Evolutionary conservation across 2,797 vertebrate species (phyloP), one percentile per base, ranked within the genome.

Genomic region (Clarias fuscus): DNA sequence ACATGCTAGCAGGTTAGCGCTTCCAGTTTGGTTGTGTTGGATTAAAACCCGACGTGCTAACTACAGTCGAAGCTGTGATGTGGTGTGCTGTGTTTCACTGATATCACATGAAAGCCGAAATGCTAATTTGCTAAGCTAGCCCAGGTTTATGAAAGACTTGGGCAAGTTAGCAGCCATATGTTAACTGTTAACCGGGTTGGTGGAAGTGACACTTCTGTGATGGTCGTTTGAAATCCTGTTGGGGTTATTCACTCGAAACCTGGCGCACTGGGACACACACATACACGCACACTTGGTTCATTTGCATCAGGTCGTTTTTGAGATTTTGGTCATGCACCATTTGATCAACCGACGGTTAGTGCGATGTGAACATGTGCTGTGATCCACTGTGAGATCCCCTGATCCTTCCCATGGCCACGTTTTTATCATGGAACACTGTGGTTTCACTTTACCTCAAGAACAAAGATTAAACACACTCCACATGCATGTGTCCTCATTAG

Each of bases 171-270:
- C 65, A 87, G 4, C 24, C 17, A 24, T 24, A 7, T 83, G 77
- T 48, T 70, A 56, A 68, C 3, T 64, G 40, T 22, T 30, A n/a
- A 40, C 13, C 40, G 33, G 24, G 76, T 78, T 73, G 37, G 58
- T 86, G 85, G 78, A 86, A 72, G 73, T 85, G 81, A 61, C 85
- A 86, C 64, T 17, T 70, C 20, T 13, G 22, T 73, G 59, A 27
- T 53, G 27, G 77, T 40, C n/a, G 68, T 14, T 67, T 80, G 20
- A 65, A 58, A n/a, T 64, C 7, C 7, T 43, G 13, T 18, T 37
- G 37, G n/a, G 78, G 61, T 80, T 80, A 64, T 80, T 64, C 7
- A 27, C 2, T 40, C 4, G 18, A 62, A 37, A 14, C 17, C 61
- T 27, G 61, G 78, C n/a, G 61, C 37, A 65, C 37, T 24, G 30